Conservation (phyloP, 30 jellyfish, hydroid and myxozoan genomes). For the Pelagia noctiluca region DNA sequence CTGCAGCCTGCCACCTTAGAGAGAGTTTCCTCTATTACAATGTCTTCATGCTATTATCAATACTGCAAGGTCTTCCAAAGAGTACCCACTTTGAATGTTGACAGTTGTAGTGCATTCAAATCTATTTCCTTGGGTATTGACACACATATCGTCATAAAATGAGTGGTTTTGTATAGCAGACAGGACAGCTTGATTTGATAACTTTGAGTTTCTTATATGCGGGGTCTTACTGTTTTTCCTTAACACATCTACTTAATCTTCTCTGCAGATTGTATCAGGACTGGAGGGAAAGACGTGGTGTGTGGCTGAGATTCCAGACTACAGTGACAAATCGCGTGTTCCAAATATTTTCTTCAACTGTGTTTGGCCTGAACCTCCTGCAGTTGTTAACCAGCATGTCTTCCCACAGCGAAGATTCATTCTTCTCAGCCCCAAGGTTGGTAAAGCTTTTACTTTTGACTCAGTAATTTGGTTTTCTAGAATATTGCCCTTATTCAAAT, state of each 20-base stretch:
- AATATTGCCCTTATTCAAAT: too few species aligned
- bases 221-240: neutral
- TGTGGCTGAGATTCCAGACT: conserved; percentile 90
- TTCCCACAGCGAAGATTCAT: conserved; percentile 87
- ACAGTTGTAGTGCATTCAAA: too few species aligned
- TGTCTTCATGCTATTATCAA: too few species aligned
- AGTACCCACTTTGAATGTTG: too few species aligned
- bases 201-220: conserved; percentile 3
- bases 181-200: neutral
- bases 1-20: too few species aligned
- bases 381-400: conserved; percentile 88
- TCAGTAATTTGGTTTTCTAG: too few species aligned
- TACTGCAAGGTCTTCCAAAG: too few species aligned
- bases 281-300: conserved; percentile 97
- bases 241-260: neutral
- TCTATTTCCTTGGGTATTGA: too few species aligned
- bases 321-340: conserved; percentile 26
- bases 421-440: conserved; percentile 90
- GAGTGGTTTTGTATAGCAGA: too few species aligned
- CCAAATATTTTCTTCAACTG: conserved; percentile 72
- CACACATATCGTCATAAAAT: too few species aligned
- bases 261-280: conserved; percentile 52
- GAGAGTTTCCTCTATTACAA: too few species aligned
- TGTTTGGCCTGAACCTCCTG: conserved; percentile 90
- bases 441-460: neutral